Evolutionary conservation across 2,113 vertebrate genomes (phyloP).

Genomic region (Paralichthys olivaceus): DNA sequence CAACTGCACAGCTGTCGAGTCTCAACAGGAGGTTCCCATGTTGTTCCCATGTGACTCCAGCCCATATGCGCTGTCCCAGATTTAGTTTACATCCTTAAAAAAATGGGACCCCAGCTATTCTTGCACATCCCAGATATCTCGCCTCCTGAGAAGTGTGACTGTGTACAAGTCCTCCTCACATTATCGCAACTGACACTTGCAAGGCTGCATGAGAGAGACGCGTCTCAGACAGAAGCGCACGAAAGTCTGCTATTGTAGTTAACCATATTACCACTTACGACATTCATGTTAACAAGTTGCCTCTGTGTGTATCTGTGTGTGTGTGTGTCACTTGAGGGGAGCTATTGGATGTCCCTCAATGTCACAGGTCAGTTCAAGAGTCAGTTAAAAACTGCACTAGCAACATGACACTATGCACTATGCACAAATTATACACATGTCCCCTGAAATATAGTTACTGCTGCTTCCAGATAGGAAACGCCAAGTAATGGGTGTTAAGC

Average conservation of each 20-base stretch:
- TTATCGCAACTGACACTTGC: constrained; percentile 38
- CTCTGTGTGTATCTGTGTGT: neutral
- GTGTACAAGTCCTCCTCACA: constrained; percentile 2
- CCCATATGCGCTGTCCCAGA: constrained; percentile 46
- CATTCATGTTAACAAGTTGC: neutral
- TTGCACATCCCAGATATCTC: constrained; percentile 38
- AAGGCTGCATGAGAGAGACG: constrained; percentile 7
- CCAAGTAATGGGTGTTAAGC: neutral
- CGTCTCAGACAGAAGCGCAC: too few relatives aligned
- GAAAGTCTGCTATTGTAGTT: neutral
- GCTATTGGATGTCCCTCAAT: neutral
- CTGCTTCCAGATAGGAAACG: constrained; percentile 1
- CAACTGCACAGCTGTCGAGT: constrained; percentile 56
- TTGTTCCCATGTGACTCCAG: constrained; percentile 52
- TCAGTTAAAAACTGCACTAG: constrained; percentile 20
- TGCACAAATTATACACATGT: neutral
- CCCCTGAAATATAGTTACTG: constrained; percentile 32
- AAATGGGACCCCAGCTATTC: constrained; percentile 48
- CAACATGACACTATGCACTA: neutral
- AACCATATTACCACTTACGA: neutral
- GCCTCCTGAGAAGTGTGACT: constrained; percentile 31
- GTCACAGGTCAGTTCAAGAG: constrained; percentile 30
- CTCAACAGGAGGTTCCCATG: constrained; percentile 50
- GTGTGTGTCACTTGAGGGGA: too few relatives aligned
- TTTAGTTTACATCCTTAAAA: constrained; percentile 55